phyloP scores from a whole-genome alignment of 1,140 invertebrate genomes.

The Acromyrmex echinatior region DNA sequence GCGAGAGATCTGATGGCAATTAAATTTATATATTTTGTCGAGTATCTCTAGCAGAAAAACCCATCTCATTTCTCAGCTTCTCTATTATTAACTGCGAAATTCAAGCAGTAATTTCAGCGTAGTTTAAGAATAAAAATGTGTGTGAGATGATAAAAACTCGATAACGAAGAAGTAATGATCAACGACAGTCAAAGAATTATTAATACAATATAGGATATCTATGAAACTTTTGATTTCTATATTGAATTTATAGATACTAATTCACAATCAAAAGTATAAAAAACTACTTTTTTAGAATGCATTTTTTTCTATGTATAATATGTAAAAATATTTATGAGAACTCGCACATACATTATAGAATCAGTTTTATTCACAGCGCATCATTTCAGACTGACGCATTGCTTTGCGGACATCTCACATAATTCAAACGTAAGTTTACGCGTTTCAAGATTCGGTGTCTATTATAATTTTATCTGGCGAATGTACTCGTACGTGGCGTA shows the following conservation, averaged over 20 bases:
- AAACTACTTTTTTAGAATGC: background rate
- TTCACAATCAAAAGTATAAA: background rate
- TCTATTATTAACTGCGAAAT: constrained; percentile 32
- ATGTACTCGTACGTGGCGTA: background rate
- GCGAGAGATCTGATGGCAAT: constrained; percentile 8
- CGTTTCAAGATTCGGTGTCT: constrained; percentile 11
- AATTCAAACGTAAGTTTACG: background rate
- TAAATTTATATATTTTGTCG: background rate
- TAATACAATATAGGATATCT: constrained; percentile 38
- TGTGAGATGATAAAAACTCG: background rate
- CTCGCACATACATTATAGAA: background rate
- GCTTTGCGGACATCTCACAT: background rate
- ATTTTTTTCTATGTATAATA: background rate
- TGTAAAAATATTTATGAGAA: background rate
- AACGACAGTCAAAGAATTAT: constrained; percentile 62
- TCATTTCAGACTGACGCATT: background rate
- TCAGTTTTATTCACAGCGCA: background rate
- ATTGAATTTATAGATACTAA: background rate
- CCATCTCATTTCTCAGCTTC: constrained; percentile 25
- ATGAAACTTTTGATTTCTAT: background rate
- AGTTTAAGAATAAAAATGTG: background rate
- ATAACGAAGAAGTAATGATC: constrained; percentile 38
- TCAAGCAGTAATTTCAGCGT: background rate
- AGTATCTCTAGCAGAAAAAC: background rate
- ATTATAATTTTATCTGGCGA: background rate